Evolutionary conservation across 2,888 invertebrate species (phyloP).

Genomic region (Pandemis heparana): DNA sequence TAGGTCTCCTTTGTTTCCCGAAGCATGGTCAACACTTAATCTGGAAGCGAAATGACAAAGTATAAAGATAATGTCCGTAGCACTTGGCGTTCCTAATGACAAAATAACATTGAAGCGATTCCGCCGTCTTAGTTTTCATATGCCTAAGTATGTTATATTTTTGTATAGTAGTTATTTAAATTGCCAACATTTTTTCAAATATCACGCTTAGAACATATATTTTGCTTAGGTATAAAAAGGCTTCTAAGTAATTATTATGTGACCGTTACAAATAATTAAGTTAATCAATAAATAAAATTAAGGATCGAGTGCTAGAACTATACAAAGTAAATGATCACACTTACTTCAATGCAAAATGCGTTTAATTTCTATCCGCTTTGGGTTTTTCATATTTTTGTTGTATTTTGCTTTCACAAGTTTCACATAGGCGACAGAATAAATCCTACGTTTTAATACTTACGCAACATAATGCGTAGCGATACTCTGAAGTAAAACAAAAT

Average conservation of each 20-base stretch:
- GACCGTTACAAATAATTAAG: too few species aligned
- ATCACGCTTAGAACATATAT: too few species aligned
- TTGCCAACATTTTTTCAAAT: too few species aligned
- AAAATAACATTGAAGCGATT: too few species aligned
- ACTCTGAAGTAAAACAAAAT: background rate
- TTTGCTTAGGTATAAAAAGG: too few species aligned
- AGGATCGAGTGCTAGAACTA: too few species aligned
- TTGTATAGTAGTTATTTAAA: too few species aligned
- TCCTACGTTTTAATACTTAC: background rate
- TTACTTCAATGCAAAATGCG: background rate
- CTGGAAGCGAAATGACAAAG: constrained; percentile 41
- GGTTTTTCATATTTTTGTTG: background rate
- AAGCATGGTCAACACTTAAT: constrained; percentile 63
- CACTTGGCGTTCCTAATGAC: constrained; percentile 10
- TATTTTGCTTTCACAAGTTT: background rate
- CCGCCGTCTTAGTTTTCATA: too few species aligned
- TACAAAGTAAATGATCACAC: background rate
- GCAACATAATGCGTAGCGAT: background rate
- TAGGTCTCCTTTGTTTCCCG: constrained; percentile 36
- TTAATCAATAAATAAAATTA: too few species aligned
- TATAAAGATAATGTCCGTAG: constrained; percentile 34
- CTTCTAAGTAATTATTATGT: too few species aligned
- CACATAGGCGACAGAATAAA: background rate
- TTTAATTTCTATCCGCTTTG: background rate
- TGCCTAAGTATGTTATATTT: too few species aligned